Evolutionary conservation across 1,140 invertebrate genomes (phyloP).

Genomic region (Drosophila quadrilineata): DNA sequence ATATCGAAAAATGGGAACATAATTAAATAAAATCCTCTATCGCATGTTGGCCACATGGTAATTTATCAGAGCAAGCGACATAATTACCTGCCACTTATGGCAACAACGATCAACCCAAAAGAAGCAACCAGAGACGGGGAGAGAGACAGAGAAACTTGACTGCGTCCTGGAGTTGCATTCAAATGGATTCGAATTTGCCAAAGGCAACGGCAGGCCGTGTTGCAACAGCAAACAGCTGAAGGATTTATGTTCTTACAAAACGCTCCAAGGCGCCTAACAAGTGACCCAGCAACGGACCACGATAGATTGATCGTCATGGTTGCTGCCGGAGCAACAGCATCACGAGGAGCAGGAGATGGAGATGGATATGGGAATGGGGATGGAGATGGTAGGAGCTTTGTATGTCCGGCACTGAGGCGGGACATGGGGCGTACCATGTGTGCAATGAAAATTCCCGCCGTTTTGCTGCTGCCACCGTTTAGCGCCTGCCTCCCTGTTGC

Average conservation of each 20-base stretch:
- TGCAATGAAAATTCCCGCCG: slow-evolving; percentile 67
- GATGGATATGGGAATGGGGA: too few relatives aligned
- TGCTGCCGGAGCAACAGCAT: slow-evolving; percentile 1
- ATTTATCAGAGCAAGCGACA: slow-evolving; percentile 80
- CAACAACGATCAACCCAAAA: slow-evolving; percentile 45
- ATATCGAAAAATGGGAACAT: too few relatives aligned
- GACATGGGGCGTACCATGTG: slow-evolving; percentile 71
- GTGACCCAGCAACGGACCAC: slow-evolving; percentile 50
- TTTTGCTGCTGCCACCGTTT: slow-evolving; percentile 61
- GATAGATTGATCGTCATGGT: slow-evolving; percentile 67
- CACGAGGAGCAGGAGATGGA: too few relatives aligned
- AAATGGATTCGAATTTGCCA: slow-evolving; percentile 62
- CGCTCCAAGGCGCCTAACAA: slow-evolving; percentile 75
- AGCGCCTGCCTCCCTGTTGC: slow-evolving; percentile 50
- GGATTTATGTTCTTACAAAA: slow-evolving; percentile 80
- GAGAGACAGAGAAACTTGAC: slow-evolving; percentile 8
- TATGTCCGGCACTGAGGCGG: slow-evolving; percentile 22
- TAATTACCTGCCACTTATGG: slow-evolving; percentile 81
- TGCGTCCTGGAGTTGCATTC: slow-evolving; percentile 42
- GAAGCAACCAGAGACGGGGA: slow-evolving; percentile 16
- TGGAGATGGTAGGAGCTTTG: slow-evolving; percentile 5
- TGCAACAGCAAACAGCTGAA: slow-evolving; percentile 67
- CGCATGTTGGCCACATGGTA: slow-evolving; percentile 78
- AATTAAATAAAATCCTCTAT: too few relatives aligned
- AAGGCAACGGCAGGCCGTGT: slow-evolving; percentile 22